These are phyloP conservation scores for Tenthredo distinguenda DNA, from an alignment of 2,888 invertebrate species.

Conservation along the genomic window DNA sequence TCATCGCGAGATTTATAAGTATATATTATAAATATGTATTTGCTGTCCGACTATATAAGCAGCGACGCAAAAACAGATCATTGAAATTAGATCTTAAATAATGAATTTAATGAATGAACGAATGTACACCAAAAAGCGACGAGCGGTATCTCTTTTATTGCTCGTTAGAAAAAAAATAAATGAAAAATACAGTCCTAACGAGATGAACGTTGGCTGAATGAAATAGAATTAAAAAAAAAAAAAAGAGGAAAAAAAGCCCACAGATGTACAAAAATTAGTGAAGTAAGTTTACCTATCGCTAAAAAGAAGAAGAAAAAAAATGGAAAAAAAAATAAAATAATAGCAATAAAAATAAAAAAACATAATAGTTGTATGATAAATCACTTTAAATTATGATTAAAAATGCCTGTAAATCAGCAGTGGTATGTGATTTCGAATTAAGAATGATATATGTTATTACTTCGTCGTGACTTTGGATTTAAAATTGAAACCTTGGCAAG, in stretches of 20 bases:
- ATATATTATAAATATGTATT: not conserved
- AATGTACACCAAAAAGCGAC: not conserved
- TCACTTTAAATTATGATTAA: conserved; percentile 42
- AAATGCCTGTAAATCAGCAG: conserved; percentile 60
- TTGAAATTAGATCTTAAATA: not conserved
- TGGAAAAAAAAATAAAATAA: not conserved
- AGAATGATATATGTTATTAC: not conserved
- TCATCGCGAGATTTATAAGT: not conserved
- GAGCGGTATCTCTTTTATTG: not conserved
- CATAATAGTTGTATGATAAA: conserved; percentile 66
- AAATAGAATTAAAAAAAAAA: conserved; percentile 53
- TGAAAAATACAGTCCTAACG: conserved; percentile 54
- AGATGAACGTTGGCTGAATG: not conserved
- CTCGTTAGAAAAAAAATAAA: not conserved
- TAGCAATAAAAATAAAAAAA: conserved; percentile 72
- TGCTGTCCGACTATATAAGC: not conserved
- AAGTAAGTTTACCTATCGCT: conserved; percentile 64
- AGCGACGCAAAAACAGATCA: not conserved
- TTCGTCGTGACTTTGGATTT: not conserved
- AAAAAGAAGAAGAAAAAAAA: conserved; percentile 55
- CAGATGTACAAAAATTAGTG: conserved; percentile 69
- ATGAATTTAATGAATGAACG: not conserved
- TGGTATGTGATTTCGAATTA: conserved; percentile 57
- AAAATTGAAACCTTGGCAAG: not conserved
- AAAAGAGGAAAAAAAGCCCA: conserved; percentile 58